Percentiles rank a stretch among this genome's conserved stretches.
These are phyloP conservation scores for Microtus pennsylvanicus DNA, from an alignment of 2,113 vertebrate species.

Conservation along the genomic window DNA sequence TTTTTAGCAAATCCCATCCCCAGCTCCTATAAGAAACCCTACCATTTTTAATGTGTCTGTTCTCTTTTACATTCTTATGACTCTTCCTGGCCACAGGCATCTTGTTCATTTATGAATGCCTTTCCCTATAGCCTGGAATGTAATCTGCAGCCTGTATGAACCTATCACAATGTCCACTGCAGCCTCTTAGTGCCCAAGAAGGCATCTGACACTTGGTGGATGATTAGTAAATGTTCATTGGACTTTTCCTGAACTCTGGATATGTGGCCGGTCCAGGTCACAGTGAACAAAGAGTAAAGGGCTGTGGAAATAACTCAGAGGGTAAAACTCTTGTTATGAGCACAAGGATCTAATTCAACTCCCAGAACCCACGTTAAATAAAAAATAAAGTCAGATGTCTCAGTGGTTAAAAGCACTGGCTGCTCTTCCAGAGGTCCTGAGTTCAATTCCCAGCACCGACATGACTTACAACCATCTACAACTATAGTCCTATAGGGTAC, in stretches of 20 bases:
- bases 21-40: not conserved
- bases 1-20: not conserved
- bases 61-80: not conserved
- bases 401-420: too few relatives aligned
- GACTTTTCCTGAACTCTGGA: not conserved
- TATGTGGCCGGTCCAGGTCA: not conserved
- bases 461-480: not conserved
- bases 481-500: not conserved
- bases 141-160: not conserved
- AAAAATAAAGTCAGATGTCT: too few relatives aligned
- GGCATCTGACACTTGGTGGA: not conserved
- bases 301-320: not conserved
- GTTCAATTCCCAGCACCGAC: not conserved
- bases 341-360: not conserved
- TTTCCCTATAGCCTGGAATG: not conserved
- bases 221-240: not conserved
- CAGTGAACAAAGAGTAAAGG: slow-evolving; percentile 2
- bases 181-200: not conserved
- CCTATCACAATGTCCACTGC: not conserved
- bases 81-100: not conserved
- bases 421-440: not conserved
- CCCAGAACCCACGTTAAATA: not conserved
- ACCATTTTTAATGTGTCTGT: not conserved
- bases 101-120: not conserved
- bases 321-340: not conserved